Conservation (phyloP, 2,888 invertebrate genomes). For the Caenorhabditis drosophilae region DNA sequence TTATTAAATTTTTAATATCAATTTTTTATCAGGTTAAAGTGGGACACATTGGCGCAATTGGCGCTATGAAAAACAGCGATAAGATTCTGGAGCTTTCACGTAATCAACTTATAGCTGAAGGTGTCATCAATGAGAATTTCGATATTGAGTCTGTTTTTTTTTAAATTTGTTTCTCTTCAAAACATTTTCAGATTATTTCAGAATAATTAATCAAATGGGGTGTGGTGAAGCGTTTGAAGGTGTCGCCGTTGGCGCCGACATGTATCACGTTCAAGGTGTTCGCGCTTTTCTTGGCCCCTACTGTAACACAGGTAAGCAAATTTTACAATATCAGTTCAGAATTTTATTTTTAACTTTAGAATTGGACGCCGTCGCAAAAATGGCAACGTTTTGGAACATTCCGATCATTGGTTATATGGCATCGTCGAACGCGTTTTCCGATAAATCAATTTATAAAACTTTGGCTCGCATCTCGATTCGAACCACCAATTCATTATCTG, state of each 20-base stretch:
- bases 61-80: slow-evolving; percentile 64
- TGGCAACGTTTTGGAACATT: slow-evolving; percentile 67
- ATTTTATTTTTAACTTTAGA: too few species aligned
- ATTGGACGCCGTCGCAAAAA: slow-evolving; percentile 67
- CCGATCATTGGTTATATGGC: slow-evolving; percentile 68
- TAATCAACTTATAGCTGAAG: slow-evolving; percentile 58
- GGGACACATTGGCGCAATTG: slow-evolving; percentile 66
- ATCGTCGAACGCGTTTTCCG: slow-evolving; percentile 63
- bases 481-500: slow-evolving; percentile 66
- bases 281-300: slow-evolving; percentile 67
- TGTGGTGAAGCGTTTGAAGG: slow-evolving; percentile 67
- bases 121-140: slow-evolving; percentile 60
- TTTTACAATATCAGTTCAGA: too few species aligned
- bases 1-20: too few species aligned
- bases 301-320: slow-evolving; percentile 66
- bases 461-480: slow-evolving; percentile 64
- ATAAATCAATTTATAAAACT: slow-evolving; percentile 66
- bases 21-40: slow-evolving; percentile 59
- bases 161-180: neutral
- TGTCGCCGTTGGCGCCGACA: slow-evolving; percentile 67
- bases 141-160: slow-evolving; percentile 58
- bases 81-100: slow-evolving; percentile 62
- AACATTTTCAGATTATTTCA: slow-evolving; percentile 16
- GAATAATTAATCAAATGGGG: slow-evolving; percentile 63
- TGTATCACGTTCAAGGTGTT: slow-evolving; percentile 67